Percentiles rank a stretch among this genome's conserved stretches.
Conservation (phyloP, 2,888 invertebrate genomes). For the Cataglyphis cursor region DNA sequence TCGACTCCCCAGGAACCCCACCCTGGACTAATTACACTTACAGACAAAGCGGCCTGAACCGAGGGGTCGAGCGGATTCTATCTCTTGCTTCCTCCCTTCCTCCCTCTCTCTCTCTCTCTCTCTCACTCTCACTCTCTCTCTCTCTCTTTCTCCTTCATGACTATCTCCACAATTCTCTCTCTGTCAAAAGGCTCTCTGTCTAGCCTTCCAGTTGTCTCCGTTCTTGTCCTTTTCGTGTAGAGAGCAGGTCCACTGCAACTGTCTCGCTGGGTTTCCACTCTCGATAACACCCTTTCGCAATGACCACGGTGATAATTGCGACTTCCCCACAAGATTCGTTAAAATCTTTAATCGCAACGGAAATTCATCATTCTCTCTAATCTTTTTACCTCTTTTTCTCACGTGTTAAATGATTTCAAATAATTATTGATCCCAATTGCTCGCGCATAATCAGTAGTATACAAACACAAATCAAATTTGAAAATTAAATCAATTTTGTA, state of each 20-base stretch:
- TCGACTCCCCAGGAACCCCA: conserved; percentile 79
- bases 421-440: conserved; percentile 73
- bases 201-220: conserved; percentile 35
- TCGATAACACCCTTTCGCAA: conserved; percentile 85
- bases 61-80: conserved; percentile 79
- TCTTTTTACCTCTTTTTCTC: conserved; percentile 59
- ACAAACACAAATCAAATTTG: conserved; percentile 15
- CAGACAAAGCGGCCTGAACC: conserved; percentile 85
- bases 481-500: conserved; percentile 4
- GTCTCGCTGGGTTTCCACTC: conserved; percentile 65
- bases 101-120: conserved; percentile 39
- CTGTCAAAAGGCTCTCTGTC: conserved; percentile 46
- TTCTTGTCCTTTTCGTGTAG: conserved; percentile 43
- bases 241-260: conserved; percentile 39
- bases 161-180: conserved; percentile 43
- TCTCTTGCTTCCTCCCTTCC: conserved; percentile 53
- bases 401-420: conserved; percentile 25
- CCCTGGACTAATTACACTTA: conserved; percentile 86
- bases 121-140: conserved; percentile 23
- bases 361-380: conserved; percentile 82
- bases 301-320: conserved; percentile 86
- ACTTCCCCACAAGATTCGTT: conserved; percentile 78
- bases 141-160: conserved; percentile 40
- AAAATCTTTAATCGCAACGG: conserved; percentile 79
- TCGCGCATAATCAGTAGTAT: conserved; percentile 55